phyloP scores from a whole-genome alignment of 1,140 invertebrate species.

The Coenobita brevimanus region DNA sequence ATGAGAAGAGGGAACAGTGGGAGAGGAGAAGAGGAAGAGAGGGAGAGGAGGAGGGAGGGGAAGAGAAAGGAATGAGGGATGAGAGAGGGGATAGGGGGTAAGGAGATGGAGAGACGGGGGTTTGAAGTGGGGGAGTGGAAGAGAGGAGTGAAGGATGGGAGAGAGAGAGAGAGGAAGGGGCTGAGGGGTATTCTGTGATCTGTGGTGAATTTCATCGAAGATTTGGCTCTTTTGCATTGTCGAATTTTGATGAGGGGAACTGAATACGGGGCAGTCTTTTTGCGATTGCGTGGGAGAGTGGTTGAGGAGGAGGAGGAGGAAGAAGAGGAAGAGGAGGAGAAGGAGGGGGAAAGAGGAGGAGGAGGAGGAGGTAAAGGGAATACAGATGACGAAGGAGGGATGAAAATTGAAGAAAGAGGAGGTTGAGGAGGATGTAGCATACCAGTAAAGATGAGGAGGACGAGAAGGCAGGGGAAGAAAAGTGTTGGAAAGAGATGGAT shows the following conservation, averaged over 20 bases:
- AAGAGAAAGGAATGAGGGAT: not conserved
- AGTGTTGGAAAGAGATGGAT: too few relatives aligned
- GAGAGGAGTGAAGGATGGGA: not conserved
- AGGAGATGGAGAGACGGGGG: not conserved
- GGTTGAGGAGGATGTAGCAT: too few relatives aligned
- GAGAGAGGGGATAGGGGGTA: not conserved
- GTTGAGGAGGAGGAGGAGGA: not conserved
- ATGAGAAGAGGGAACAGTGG: not conserved
- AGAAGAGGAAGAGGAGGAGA: not conserved
- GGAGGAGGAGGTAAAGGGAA: too few relatives aligned
- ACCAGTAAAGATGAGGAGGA: too few relatives aligned
- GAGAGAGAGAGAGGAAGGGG: not conserved
- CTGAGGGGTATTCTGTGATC: not conserved
- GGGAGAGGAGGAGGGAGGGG: not conserved
- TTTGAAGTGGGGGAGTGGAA: not conserved
- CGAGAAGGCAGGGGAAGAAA: too few relatives aligned
- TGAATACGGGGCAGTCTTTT: too few relatives aligned
- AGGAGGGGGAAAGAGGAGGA: not conserved
- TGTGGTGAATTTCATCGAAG: not conserved
- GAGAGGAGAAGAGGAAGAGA: too few relatives aligned
- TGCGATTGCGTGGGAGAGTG: too few relatives aligned
- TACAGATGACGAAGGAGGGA: too few relatives aligned
- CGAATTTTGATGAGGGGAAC: too few relatives aligned
- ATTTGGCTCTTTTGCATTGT: constrained; percentile 3
- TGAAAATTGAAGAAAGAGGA: too few relatives aligned